Evolutionary conservation across 1,140 invertebrate genomes (phyloP), one percentile per base, ranked within the genome.

Genomic region (Phenacoccus solenopsis): DNA sequence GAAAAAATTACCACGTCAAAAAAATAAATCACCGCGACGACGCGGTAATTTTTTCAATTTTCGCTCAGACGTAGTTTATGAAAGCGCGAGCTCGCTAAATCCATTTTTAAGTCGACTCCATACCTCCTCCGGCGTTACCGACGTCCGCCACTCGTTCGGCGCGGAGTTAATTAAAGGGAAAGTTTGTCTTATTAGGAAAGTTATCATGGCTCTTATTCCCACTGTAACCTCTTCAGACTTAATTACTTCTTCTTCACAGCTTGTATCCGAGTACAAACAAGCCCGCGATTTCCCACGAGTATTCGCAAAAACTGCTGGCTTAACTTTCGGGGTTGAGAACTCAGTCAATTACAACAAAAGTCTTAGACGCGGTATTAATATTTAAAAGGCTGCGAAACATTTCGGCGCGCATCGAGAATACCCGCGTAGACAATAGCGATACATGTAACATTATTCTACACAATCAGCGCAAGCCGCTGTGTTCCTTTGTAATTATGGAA

Each of bases 161-260:
- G 59, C 25, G 21, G 59, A 64, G 59, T 64, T 64, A 64, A 64
- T 64, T 64, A 64, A 64, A 64, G 59, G 21, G 59, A 64, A 64
- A 64, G 59, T 64, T 64, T 27, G 25, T 64, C 59, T 64, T 64
- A 64, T 64, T 64, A 64, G 22, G 21, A 64, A 64, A 64, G 59
- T 64, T 64, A 64, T 64, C 21, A 64, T 27, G 59, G 22, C 59
- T 64, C 59, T 64, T 64, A 64, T 64, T 64, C 59, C 25, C 59
- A 64, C 25, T 64, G 59, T 64, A 64, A 64, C 59, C 59, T 64
- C 25, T 64, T 64, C 25, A 64, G 59, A 64, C 59, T 64, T 64
- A 64, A 64, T 64, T 64, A 64, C 59, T 64, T 64, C 59, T 64
- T 64, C 59, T 64, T 64, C 59, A 64, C 59, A 27, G 59, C 59